phyloP scores from a whole-genome alignment of 2,113 vertebrate species.

The Charina bottae region DNA sequence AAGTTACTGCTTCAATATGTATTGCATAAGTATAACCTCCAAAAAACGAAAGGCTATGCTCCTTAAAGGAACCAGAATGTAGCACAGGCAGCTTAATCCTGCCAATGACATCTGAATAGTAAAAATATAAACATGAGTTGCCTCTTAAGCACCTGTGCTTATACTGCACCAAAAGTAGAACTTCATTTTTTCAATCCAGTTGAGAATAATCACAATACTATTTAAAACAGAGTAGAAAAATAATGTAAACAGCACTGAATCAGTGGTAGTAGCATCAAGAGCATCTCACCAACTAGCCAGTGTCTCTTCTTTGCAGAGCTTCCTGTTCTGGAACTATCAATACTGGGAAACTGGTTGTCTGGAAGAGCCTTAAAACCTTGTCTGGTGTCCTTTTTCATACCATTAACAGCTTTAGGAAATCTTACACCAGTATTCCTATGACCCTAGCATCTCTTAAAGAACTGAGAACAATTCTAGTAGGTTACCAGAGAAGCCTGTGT shows the following conservation, averaged over 20 bases:
- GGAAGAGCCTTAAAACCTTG: too few species aligned
- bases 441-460: too few species aligned
- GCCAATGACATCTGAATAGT: neutral
- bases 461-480: too few species aligned
- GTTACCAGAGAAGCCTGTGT: too few species aligned
- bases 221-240: neutral
- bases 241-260: neutral
- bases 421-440: too few species aligned
- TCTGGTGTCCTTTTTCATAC: too few species aligned
- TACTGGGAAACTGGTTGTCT: too few species aligned
- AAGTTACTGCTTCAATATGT: neutral
- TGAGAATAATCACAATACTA: neutral
- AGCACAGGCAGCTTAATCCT: neutral
- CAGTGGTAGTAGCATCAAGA: too few species aligned
- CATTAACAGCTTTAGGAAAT: too few species aligned
- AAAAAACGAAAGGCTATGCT: neutral
- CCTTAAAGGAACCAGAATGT: neutral
- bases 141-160: neutral
- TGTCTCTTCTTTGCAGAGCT: too few species aligned
- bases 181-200: neutral
- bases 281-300: too few species aligned
- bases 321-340: too few species aligned
- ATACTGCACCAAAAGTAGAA: neutral
- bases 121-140: neutral
- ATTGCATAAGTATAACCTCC: neutral